Conservation (phyloP, 2,888 invertebrate genomes). For the Cacoxenus indagator region DNA sequence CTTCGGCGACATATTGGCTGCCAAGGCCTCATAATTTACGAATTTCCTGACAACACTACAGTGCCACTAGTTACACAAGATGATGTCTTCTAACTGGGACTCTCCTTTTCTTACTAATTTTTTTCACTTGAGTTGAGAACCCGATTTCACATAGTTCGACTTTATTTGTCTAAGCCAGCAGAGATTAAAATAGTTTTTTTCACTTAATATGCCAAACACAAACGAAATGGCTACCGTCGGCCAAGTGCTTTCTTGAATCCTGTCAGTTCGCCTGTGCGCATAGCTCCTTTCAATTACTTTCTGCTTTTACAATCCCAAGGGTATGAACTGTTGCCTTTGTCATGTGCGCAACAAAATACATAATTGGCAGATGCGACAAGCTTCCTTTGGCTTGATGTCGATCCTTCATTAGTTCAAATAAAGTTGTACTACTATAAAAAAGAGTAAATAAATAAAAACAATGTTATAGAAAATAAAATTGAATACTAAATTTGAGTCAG, state of each 20-base stretch:
- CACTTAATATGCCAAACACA: neutral
- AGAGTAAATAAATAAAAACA: too few relatives aligned
- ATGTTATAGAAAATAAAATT: too few relatives aligned
- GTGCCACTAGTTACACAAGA: too few relatives aligned
- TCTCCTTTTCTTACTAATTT: neutral
- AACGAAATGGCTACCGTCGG: neutral
- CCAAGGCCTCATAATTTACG: neutral
- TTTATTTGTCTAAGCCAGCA: neutral
- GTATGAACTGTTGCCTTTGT: neutral
- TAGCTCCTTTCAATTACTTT: neutral
- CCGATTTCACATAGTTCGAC: neutral
- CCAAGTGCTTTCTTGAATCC: neutral
- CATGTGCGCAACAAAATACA: neutral
- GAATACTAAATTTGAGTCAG: too few relatives aligned
- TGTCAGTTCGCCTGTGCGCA: neutral
- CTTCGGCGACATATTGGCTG: neutral
- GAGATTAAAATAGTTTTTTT: conserved; percentile 4
- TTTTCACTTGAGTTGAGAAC: neutral
- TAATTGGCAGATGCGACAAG: neutral
- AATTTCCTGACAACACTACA: neutral
- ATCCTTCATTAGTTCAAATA: neutral
- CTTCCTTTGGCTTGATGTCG: neutral
- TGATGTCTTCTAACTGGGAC: neutral
- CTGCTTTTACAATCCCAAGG: neutral
- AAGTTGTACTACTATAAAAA: neutral